phyloP scores from a whole-genome alignment of 2,888 invertebrate species.

The Urechis unicinctus region DNA sequence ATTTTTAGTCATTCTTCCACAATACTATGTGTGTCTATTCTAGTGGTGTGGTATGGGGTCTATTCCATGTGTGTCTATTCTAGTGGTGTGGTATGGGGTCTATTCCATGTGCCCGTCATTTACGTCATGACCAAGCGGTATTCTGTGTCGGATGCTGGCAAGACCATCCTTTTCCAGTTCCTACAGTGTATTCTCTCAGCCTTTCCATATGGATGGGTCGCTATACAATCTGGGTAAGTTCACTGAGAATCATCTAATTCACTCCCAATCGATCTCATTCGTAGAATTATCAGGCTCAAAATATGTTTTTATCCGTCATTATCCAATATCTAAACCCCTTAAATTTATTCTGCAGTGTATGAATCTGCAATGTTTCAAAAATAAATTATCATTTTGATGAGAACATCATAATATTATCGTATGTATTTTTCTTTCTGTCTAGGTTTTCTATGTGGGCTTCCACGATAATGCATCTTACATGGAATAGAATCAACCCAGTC shows the following conservation, averaged over 20 bases:
- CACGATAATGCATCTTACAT: slow-evolving; percentile 25
- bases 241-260: background rate
- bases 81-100: slow-evolving; percentile 30
- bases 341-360: no score
- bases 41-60: slow-evolving; percentile 27
- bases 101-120: slow-evolving; percentile 32
- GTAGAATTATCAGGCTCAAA: no score
- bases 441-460: background rate
- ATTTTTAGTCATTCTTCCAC: no score
- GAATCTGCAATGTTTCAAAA: no score
- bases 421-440: no score
- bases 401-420: no score
- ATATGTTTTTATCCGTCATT: no score
- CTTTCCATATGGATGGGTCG: background rate
- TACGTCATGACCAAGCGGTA: slow-evolving; percentile 14
- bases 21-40: no score
- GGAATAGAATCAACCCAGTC: slow-evolving; percentile 28
- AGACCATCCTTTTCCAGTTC: background rate
- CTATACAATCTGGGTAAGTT: background rate
- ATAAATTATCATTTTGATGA: no score
- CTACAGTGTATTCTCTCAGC: background rate
- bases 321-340: no score
- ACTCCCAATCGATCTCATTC: background rate
- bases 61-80: no score
- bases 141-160: background rate